phyloP scores from a whole-genome alignment of 2,797 vertebrate genomes.

The Muscicapa striata region DNA sequence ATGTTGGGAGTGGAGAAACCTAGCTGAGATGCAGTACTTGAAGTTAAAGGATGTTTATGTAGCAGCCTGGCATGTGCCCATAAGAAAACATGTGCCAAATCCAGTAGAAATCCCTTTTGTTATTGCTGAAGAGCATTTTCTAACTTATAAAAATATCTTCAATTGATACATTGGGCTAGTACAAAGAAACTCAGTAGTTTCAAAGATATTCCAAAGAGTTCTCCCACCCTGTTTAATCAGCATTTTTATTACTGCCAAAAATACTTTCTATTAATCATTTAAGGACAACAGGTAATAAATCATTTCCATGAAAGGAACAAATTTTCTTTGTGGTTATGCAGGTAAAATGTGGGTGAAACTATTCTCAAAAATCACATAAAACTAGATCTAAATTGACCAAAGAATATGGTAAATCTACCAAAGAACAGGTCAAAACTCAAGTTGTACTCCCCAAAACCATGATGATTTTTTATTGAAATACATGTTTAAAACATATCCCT shows the following conservation, averaged over 20 bases:
- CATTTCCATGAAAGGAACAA: neutral
- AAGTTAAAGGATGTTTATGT: conserved; percentile 7
- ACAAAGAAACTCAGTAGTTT: neutral
- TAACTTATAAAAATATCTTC: neutral
- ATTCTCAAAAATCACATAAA: neutral
- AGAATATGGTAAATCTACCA: neutral
- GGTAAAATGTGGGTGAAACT: neutral
- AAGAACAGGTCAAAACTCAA: neutral
- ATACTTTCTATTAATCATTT: neutral
- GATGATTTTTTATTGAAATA: neutral
- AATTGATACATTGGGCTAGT: neutral
- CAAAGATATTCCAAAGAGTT: neutral
- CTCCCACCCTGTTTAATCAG: neutral
- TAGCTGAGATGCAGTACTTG: neutral
- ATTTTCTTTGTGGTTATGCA: neutral
- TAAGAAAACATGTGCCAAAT: neutral
- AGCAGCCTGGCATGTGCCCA: neutral
- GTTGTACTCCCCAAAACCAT: neutral
- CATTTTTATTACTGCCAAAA: neutral
- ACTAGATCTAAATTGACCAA: fast-evolving
- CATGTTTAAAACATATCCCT: neutral
- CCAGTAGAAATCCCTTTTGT: neutral
- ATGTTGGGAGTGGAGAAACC: neutral
- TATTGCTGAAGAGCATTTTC: conserved; percentile 19
- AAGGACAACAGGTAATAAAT: neutral